phyloP scores from a whole-genome alignment of 2,888 invertebrate genomes.

The Trilocha varians region DNA sequence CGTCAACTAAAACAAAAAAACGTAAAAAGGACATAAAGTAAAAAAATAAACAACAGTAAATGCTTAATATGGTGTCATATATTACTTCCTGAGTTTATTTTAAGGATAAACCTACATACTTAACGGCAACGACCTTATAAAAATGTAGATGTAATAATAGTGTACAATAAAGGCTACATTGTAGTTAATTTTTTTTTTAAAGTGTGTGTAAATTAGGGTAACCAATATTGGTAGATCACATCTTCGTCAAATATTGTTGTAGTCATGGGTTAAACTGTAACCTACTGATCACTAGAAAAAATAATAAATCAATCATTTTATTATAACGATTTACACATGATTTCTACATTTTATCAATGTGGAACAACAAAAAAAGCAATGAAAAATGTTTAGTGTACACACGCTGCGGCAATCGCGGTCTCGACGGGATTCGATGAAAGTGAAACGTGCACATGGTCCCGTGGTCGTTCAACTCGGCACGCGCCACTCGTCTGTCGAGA shows the following conservation, averaged over 20 bases:
- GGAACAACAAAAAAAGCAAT: slow-evolving; percentile 22
- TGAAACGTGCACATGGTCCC: slow-evolving; percentile 55
- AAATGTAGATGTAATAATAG: too few species aligned
- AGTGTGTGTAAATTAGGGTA: too few species aligned
- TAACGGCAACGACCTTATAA: too few species aligned
- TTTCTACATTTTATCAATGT: neutral
- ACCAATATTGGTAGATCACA: too few species aligned
- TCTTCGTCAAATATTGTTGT: too few species aligned
- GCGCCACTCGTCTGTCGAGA: slow-evolving; percentile 50
- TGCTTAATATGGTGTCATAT: slow-evolving; percentile 28
- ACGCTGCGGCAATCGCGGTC: slow-evolving; percentile 15
- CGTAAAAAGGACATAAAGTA: slow-evolving; percentile 34
- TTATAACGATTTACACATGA: neutral
- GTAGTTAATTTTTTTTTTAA: too few species aligned
- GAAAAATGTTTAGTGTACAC: slow-evolving; percentile 23
- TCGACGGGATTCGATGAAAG: slow-evolving; percentile 54
- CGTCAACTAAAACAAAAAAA: too few species aligned
- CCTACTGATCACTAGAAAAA: too few species aligned
- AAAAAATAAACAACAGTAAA: slow-evolving; percentile 47
- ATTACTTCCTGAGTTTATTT: slow-evolving; percentile 50
- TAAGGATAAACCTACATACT: slow-evolving; percentile 7
- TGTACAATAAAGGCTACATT: too few species aligned
- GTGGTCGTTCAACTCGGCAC: slow-evolving; percentile 73
- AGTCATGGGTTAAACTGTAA: too few species aligned
- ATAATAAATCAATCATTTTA: neutral